Percentiles rank a stretch among this genome's conserved stretches.
These are phyloP conservation scores for Plumapathes pennacea DNA, from an alignment of 92 coral and sea anemone genomes.

Conservation along the genomic window DNA sequence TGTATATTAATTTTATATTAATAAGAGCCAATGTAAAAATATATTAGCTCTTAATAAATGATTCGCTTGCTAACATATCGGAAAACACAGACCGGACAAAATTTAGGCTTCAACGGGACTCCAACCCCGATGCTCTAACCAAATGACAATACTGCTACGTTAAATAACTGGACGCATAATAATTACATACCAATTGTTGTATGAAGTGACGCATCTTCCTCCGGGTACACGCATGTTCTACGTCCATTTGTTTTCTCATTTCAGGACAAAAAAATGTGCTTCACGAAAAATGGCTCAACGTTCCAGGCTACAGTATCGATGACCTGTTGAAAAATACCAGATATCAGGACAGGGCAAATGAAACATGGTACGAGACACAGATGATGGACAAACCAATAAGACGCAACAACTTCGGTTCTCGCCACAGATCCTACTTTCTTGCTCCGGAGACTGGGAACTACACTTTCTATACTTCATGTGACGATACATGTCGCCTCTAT, in stretches of 20 bases:
- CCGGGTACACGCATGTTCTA: too few species aligned
- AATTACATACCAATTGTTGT: too few species aligned
- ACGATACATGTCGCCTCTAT: constrained; percentile 47
- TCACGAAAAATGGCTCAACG: constrained; percentile 27
- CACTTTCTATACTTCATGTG: constrained; percentile 51
- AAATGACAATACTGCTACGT: too few species aligned
- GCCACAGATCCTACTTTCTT: constrained; percentile 58
- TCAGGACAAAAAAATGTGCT: constrained; percentile 4
- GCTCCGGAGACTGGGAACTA: constrained; percentile 49
- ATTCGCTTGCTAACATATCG: too few species aligned
- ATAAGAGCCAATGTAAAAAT: too few species aligned
- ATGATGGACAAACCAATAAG: not conserved
- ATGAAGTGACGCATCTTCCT: too few species aligned
- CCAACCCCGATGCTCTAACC: too few species aligned
- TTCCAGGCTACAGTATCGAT: constrained; percentile 1
- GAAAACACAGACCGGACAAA: too few species aligned
- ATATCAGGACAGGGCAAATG: constrained; percentile 8
- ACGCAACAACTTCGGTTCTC: constrained; percentile 1
- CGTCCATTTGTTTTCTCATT: not conserved
- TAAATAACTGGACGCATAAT: too few species aligned
- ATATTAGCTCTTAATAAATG: too few species aligned
- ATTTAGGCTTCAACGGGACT: too few species aligned
- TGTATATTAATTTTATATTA: too few species aligned
- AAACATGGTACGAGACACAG: not conserved
- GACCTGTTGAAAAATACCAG: constrained; percentile 8